Evolutionary conservation across 2,888 invertebrate species (phyloP), one percentile per base, ranked within the genome.

Genomic region (Girardia tigrina): DNA sequence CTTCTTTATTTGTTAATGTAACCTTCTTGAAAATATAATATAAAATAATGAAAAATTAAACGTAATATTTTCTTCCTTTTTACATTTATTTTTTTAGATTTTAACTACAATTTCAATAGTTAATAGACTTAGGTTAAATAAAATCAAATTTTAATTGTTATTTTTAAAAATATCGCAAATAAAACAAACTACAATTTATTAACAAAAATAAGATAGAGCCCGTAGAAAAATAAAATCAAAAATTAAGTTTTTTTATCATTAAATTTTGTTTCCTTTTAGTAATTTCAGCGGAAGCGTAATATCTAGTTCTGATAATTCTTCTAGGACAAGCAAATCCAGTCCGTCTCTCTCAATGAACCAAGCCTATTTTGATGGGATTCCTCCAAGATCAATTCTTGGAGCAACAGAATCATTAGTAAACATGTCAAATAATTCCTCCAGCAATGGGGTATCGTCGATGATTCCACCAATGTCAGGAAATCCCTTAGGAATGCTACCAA

Each of bases 211-310:
- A n/a, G n/a, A n/a, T n/a, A n/a, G n/a, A n/a, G n/a, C n/a, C n/a
- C n/a, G n/a, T n/a, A n/a, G n/a, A n/a, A n/a, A n/a, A n/a, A n/a
- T 36, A 36, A 36, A 36, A 36, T 36, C 36, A 36, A 56, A 56
- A 56, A 8, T 20, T n/a, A 16, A 56, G 56, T 56, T 56, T 4
- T 23, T 56, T 23, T 4, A 56, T 56, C 56, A 56, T 56, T 56
- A 56, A 56, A 56, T n/a, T n/a, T n/a, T n/a, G n/a, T n/a, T n/a
- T n/a, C 56, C n/a, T 56, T 56, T 56, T 56, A 56, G 56, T 56
- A 56, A 56, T n/a, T 56, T 56, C 56, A 56, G 56, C 56, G 56
- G 56, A 56, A 56, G 56, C 56, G 56, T 56, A 56, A 56, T 56
- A 56, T 56, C 56, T 56, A 56, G 56, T 56, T 56, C 56, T 56